A percentile compares a stretch with the other conserved stretches of the same genome.
These are phyloP conservation scores for Drosophila neotestacea DNA, from an alignment of 2,888 invertebrate species.

Conservation along the genomic window DNA sequence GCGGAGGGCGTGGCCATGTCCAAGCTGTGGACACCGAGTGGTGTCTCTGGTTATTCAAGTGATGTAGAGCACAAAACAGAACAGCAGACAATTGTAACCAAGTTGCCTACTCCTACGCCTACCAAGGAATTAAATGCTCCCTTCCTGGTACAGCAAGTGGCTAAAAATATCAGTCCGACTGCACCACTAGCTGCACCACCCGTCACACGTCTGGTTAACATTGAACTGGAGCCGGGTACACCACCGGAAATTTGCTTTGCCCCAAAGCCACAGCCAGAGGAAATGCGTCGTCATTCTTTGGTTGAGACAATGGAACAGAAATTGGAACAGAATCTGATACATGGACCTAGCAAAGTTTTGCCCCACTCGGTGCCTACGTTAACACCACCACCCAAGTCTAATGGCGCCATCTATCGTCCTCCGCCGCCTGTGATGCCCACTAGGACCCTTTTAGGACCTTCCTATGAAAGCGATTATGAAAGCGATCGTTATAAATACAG, in stretches of 20 bases:
- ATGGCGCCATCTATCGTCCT: conserved; percentile 82
- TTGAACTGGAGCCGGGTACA: conserved; percentile 88
- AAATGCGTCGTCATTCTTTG: conserved; percentile 86
- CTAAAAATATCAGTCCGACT: conserved; percentile 43
- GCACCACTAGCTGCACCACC: conserved; percentile 14
- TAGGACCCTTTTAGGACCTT: conserved; percentile 86
- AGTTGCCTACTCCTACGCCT: conserved; percentile 71
- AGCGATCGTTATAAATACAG: conserved; percentile 89
- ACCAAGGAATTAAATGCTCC: conserved; percentile 86
- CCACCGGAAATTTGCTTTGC: conserved; percentile 89
- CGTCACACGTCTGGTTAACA: conserved; percentile 85
- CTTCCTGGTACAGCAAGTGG: conserved; percentile 85
- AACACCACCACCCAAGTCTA: conserved; percentile 86
- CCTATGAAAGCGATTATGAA: conserved; percentile 89
- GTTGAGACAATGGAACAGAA: conserved; percentile 87
- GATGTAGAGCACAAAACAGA: conserved; percentile 71
- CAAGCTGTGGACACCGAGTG: conserved; percentile 87
- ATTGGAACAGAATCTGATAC: conserved; percentile 86
- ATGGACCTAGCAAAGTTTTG: conserved; percentile 86
- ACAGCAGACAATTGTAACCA: conserved; percentile 30
- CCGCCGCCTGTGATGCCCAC: conserved; percentile 87
- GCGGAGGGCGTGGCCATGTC: conserved; percentile 89
- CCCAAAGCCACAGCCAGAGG: conserved; percentile 83
- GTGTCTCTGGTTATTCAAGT: conserved; percentile 66
- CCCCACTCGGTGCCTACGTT: conserved; percentile 87